Conservation (phyloP, 2,888 invertebrate species). For the Uropetala carovei region DNA sequence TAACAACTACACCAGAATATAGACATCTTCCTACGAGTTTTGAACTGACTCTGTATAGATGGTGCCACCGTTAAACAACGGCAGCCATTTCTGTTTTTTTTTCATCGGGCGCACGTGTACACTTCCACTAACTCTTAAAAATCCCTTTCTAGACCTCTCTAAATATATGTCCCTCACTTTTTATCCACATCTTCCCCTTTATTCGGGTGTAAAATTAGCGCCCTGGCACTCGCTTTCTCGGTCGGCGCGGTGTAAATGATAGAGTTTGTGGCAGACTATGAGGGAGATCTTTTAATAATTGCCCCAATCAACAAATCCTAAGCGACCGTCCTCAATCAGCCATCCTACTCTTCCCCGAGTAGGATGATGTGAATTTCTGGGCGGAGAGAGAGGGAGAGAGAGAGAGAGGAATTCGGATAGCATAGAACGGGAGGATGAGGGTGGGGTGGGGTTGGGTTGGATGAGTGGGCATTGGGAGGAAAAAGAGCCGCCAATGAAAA, state of each 20-base stretch:
- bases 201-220: no score
- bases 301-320: neutral
- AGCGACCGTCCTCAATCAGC: neutral
- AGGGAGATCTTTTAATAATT: conserved; percentile 24
- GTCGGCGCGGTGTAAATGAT: neutral
- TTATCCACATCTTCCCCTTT: no score
- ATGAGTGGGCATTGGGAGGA: neutral
- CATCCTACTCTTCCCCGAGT: neutral
- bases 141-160: no score
- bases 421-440: neutral
- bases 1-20: no score
- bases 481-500: neutral
- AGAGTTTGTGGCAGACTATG: neutral
- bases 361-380: neutral
- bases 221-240: no score
- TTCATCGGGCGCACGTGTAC: no score
- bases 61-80: no score
- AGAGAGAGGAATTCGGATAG: neutral
- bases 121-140: no score
- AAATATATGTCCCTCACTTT: no score
- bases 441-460: neutral
- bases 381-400: neutral
- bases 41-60: no score
- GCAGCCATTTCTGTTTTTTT: no score
- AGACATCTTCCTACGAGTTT: no score